Percentiles rank a stretch among this genome's conserved stretches.
These are phyloP conservation scores for Drosophila parabipectinata DNA, from an alignment of 1,140 invertebrate genomes.

Conservation along the genomic window DNA sequence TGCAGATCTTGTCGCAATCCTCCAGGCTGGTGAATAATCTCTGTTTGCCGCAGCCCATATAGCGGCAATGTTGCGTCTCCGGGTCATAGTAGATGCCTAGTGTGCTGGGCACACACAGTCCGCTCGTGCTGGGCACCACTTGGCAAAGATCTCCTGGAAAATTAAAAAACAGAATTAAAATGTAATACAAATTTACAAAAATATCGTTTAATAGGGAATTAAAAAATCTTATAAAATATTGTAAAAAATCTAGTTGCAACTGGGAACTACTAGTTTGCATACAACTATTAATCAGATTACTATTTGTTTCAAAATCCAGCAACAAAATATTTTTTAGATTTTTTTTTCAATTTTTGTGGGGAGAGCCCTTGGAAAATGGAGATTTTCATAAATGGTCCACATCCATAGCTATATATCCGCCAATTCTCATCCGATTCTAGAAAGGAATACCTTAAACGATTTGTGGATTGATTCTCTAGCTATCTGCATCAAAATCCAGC, in stretches of 20 bases:
- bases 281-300: too few species aligned
- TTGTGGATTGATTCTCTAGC: too few species aligned
- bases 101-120: constrained; percentile 63
- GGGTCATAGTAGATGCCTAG: constrained; percentile 71
- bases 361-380: too few species aligned
- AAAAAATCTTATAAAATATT: neutral
- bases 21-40: constrained; percentile 63
- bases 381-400: too few species aligned
- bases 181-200: neutral
- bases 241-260: neutral
- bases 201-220: neutral
- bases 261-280: too few species aligned
- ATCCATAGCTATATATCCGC: too few species aligned
- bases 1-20: constrained; percentile 78
- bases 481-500: too few species aligned
- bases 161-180: neutral
- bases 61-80: constrained; percentile 72
- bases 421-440: too few species aligned
- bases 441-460: too few species aligned
- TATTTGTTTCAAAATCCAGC: neutral
- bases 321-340: too few species aligned
- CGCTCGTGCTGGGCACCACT: constrained; percentile 58
- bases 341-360: too few species aligned
- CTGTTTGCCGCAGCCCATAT: constrained; percentile 64
- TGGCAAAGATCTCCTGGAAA: constrained; percentile 67